Evolutionary conservation across 64 coral and sea anemone species (phyloP), one percentile per base, ranked within the genome.

Genomic region (Trachythela sp.): DNA sequence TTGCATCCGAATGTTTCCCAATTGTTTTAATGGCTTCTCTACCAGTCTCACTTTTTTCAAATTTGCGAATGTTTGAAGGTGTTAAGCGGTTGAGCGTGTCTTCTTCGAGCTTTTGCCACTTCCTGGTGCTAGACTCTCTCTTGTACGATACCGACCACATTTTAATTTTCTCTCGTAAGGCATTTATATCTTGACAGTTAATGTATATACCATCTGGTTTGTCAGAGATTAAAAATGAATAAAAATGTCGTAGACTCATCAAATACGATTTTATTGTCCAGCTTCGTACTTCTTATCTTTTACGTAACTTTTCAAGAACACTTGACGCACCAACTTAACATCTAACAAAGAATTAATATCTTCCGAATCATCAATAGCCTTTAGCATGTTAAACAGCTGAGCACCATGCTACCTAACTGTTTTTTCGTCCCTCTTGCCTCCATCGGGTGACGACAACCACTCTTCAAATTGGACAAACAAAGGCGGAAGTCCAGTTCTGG

Each of bases 401-500:
- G 48, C 77, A 2, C 48, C 86, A 60, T 94, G 93, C 59, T 94
- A 89, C 38, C 77, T 89, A 36, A 84, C 64, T 6, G 86, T 94
- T 83, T 85, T 94, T 49, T 26, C 48, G 48, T 91, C 90, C n/a
- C 71, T 64, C 43, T 89, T 90, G 35, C 83, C 86, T 14, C 93
- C 93, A 54, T 94, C 89, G 32, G 86, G 90, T 43, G 89, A 91
- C 48, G 70, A 26, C 51, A 94, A 30, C 93, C 93, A 94, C 33
- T 91, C 72, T 33, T n/a, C 15, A 89, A 91, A 42, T 31, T 48
- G 32, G 35, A 83, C 43, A 48, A 94, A 26, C 20, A 89, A 22
- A 49, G 50, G 85, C 38, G 67, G 39, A 6, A 45, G 11, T 45
- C 4, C 11, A 6, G 42, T 6, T 45, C 11, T 45, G 4, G 42